Evolutionary conservation across 2,888 invertebrate species (phyloP), one percentile per base, ranked within the genome.

Genomic region (Barypeithes pellucidus): DNA sequence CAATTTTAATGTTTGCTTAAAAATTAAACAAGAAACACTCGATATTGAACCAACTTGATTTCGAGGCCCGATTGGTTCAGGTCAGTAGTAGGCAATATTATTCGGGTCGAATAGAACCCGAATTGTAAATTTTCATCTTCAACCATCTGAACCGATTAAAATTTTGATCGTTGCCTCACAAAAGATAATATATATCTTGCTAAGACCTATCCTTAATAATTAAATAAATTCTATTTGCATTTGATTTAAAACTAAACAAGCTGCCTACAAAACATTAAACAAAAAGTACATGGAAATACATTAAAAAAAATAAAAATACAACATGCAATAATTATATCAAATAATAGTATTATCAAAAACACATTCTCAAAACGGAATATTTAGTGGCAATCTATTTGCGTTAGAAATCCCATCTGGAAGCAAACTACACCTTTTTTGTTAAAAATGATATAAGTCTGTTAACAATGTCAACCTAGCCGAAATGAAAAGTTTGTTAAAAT

Each of bases 361-460:
- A 33, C 54, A 50, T 33, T 57, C n/a, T 76, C 54, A 75, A 74
- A 43, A 62, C 61, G 36, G 61, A 75, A 71, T 7, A 60, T 76
- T 76, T 77, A 75, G 75, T 76, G 57, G 67, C 71, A 72, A 69
- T 67, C 66, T 67, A 73, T 73, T 73, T 67, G 76, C 78, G 69
- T 76, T 77, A 77, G 76, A 68, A 62, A 76, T 76, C 77, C 76
- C 77, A 79, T 83, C 82, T 83, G 85, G 75, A 72, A 88, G 87
- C 86, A 87, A 87, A 88, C 87, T 87, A 86, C 88, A 88, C 88
- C 87, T 87, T 87, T 69, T 87, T 69, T 66, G 63, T 76, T 14
- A 72, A 76, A 68, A 71, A 60, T 73, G 59, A 59, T 54, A 72
- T 67, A 65, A 41, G 61, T 33, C 54, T 45, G 71, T 71, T 71